A percentile compares a stretch with the other conserved stretches of the same genome.
Evolutionary conservation across 1,140 invertebrate species (phyloP).

Genomic region (Mamestra configurata): DNA sequence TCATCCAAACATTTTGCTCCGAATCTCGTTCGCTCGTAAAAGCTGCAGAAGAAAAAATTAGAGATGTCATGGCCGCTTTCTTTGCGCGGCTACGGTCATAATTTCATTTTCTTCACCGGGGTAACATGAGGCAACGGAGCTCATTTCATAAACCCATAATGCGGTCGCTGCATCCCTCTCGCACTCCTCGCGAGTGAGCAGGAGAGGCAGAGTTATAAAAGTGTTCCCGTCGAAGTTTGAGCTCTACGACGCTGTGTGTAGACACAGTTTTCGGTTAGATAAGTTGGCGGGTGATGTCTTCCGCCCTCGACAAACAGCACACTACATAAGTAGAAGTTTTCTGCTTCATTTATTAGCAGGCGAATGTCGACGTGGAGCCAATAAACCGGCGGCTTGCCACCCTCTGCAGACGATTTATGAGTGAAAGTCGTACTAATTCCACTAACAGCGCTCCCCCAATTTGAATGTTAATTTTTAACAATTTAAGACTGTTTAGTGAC

Average conservation of each 20-base stretch:
- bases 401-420: conserved; percentile 85
- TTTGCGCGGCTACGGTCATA: conserved; percentile 78
- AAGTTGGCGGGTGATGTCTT: conserved; percentile 64
- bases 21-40: conserved; percentile 55
- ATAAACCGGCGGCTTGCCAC: conserved; percentile 79
- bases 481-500: conserved; percentile 81
- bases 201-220: conserved; percentile 70
- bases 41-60: conserved; percentile 56
- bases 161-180: conserved; percentile 67
- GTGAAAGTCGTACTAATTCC: conserved; percentile 83
- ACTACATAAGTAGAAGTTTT: conserved; percentile 82
- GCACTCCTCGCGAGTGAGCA: conserved; percentile 56
- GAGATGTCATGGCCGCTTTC: conserved; percentile 71
- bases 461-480: conserved; percentile 87
- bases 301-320: conserved; percentile 72
- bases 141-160: conserved; percentile 85
- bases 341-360: conserved; percentile 86
- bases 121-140: conserved; percentile 77
- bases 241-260: conserved; percentile 68
- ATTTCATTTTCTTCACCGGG: conserved; percentile 81
- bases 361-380: conserved; percentile 81
- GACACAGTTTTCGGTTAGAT: conserved; percentile 69
- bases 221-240: conserved; percentile 70
- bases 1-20: conserved; percentile 34
- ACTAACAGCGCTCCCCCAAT: conserved; percentile 84